Conservation (phyloP, 2,797 vertebrate genomes). For the Pangasius larnaudii region DNA sequence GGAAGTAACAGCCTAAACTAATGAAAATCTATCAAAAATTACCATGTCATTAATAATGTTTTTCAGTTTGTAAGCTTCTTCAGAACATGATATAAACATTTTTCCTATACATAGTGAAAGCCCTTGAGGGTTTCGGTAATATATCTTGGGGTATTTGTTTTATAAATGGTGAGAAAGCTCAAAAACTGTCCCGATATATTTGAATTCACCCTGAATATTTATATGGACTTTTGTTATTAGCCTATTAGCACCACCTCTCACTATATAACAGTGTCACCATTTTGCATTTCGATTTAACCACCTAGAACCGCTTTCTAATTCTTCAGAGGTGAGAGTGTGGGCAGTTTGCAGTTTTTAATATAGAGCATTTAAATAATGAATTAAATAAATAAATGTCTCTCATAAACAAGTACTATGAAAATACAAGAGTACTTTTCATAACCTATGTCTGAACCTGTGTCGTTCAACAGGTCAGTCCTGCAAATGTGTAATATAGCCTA, state of each 20-base stretch:
- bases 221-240: neutral
- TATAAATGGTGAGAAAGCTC: neutral
- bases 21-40: neutral
- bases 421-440: neutral
- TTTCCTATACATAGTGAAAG: neutral
- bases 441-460: neutral
- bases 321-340: neutral
- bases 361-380: neutral
- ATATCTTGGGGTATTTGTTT: neutral
- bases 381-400: neutral
- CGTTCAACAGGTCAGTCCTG: neutral
- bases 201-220: neutral
- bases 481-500: neutral
- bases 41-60: neutral
- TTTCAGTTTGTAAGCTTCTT: neutral
- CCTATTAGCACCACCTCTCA: neutral
- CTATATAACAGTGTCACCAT: neutral
- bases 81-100: neutral
- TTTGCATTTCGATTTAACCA: neutral
- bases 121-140: neutral
- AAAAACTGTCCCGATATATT: neutral
- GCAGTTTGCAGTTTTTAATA: neutral
- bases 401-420: neutral
- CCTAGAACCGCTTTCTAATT: neutral
- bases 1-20: neutral